phyloP scores from a whole-genome alignment of 2,888 invertebrate species.

The Drosophila peninsularis region DNA sequence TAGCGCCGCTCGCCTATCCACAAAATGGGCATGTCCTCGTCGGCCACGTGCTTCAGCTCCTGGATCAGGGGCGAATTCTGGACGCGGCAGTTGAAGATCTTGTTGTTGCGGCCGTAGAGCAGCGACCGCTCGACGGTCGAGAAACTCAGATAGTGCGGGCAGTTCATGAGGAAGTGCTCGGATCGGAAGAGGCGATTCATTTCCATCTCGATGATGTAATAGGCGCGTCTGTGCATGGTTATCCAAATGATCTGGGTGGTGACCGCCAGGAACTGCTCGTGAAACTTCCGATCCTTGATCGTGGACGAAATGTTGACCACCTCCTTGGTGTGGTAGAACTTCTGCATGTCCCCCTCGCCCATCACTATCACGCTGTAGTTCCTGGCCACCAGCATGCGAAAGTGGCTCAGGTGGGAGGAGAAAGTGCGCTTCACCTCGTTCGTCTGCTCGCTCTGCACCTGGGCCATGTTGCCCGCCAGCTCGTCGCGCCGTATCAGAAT shows the following conservation, averaged over 20 bases:
- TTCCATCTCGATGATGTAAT: conserved; percentile 74
- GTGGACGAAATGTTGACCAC: conserved; percentile 16
- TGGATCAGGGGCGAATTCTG: conserved; percentile 20
- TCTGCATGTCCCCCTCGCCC: conserved; percentile 19
- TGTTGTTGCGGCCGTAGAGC: conserved; percentile 18
- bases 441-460: conserved; percentile 78
- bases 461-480: conserved; percentile 63
- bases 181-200: conserved; percentile 81
- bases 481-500: conserved; percentile 81
- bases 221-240: conserved; percentile 62
- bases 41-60: conserved; percentile 5
- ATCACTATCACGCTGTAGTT: conserved; percentile 30
- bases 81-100: conserved; percentile 18
- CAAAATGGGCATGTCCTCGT: conserved; percentile 21
- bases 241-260: conserved; percentile 60
- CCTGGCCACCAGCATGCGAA: conserved; percentile 79
- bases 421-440: conserved; percentile 76
- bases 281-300: conserved; percentile 17
- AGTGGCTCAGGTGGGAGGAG: conserved; percentile 75
- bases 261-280: conserved; percentile 52
- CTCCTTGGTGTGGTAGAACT: conserved; percentile 22
- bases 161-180: conserved; percentile 73
- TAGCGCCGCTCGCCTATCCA: conserved; percentile 27
- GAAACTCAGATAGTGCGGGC: conserved; percentile 15
- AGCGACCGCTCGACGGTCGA: conserved; percentile 9